phyloP scores from a whole-genome alignment of 2,888 invertebrate species.

The Drosophila putrida region DNA sequence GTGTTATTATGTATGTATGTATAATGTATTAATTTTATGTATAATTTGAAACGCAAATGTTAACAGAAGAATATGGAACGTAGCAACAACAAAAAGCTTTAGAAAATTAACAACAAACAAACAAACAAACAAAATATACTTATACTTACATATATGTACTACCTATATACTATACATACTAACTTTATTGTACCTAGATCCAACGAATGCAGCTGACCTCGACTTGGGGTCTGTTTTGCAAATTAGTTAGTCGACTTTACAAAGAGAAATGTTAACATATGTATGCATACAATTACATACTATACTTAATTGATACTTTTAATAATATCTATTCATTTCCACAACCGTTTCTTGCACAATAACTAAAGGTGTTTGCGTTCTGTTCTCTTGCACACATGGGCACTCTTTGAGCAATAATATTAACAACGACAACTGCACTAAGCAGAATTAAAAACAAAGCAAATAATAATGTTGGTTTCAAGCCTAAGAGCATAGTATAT shows the following conservation, averaged over 20 bases:
- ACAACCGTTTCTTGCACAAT: constrained; percentile 22
- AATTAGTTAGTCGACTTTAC: constrained; percentile 33
- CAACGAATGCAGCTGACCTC: constrained; percentile 45
- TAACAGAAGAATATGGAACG: constrained; percentile 45
- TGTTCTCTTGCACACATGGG: constrained; percentile 34
- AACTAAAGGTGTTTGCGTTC: constrained; percentile 17
- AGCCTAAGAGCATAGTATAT: constrained; percentile 20
- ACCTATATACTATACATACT: constrained; percentile 33
- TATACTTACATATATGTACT: constrained; percentile 20
- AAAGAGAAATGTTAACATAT: constrained; percentile 24
- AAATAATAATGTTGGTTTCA: constrained; percentile 38
- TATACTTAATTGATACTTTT: constrained; percentile 11
- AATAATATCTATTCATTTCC: constrained; percentile 6
- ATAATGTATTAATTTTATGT: constrained; percentile 21
- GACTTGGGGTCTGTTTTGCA: constrained; percentile 15
- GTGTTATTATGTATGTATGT: constrained; percentile 35
- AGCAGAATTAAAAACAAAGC: constrained; percentile 1
- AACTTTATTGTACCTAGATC: constrained; percentile 44
- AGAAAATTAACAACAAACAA: constrained; percentile 36
- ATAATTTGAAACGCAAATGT: constrained; percentile 36
- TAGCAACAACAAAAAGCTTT: constrained; percentile 50
- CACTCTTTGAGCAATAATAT: constrained; percentile 28
- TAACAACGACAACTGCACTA: constrained; percentile 6
- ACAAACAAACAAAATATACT: constrained; percentile 8
- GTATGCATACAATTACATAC: constrained; percentile 10